These are phyloP conservation scores for Hypolimnas misippus DNA, from an alignment of 2,888 invertebrate genomes.

Conservation along the genomic window DNA sequence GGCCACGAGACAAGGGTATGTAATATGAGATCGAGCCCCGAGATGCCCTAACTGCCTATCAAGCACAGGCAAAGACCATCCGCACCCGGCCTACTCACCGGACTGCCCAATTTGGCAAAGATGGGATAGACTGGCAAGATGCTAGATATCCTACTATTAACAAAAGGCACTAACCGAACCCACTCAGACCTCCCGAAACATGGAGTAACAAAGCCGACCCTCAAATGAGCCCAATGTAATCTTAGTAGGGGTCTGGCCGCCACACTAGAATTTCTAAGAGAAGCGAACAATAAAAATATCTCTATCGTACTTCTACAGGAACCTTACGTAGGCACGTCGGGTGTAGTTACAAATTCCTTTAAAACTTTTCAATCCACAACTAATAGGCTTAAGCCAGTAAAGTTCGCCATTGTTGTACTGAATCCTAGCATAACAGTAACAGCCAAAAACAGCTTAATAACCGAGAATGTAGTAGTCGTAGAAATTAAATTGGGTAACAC, in stretches of 20 bases:
- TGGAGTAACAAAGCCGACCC: no score
- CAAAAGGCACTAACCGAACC: no score
- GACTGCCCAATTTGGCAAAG: no score
- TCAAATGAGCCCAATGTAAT: neutral
- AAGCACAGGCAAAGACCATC: no score
- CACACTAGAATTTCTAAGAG: neutral
- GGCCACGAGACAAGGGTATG: no score
- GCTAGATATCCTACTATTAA: no score
- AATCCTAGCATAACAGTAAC: neutral
- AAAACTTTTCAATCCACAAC: neutral
- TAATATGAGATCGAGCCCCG: no score
- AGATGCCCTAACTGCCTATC: no score
- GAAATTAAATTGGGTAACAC: neutral
- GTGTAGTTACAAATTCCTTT: neutral
- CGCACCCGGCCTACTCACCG: no score
- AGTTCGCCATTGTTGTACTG: neutral
- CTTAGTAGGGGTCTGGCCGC: neutral
- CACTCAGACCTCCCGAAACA: no score
- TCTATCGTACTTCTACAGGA: neutral
- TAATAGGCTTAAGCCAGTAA: neutral
- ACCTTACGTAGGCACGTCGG: neutral
- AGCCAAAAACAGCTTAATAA: fast-evolving
- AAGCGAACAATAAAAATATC: neutral
- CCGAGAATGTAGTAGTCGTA: neutral
- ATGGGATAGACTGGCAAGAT: no score